Conservation (phyloP, 2,888 invertebrate species). For the Drosophila anomelani region DNA sequence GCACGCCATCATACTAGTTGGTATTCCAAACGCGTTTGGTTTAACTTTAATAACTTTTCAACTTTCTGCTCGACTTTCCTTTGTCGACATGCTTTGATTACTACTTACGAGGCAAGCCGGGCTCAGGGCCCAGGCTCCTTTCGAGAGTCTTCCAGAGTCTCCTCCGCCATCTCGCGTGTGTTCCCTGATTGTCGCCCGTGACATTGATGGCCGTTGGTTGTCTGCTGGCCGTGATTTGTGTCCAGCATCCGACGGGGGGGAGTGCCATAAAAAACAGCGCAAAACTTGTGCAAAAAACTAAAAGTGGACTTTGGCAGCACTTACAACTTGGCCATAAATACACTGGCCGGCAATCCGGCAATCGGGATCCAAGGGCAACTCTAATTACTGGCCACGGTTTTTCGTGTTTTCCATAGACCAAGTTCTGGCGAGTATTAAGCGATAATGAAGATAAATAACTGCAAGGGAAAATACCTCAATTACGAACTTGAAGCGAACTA, state of each 20-base stretch:
- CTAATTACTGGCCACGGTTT: conserved; percentile 20
- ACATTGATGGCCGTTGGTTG: conserved; percentile 64
- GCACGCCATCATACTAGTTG: conserved; percentile 44
- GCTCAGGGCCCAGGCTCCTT: too few species aligned
- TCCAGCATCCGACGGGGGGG: conserved; percentile 8
- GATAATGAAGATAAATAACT: conserved; percentile 79
- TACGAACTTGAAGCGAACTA: conserved; percentile 71
- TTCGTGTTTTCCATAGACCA: conserved; percentile 1
- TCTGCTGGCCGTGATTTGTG: conserved; percentile 65
- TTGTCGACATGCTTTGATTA: conserved; percentile 77
- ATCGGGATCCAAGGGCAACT: neutral
- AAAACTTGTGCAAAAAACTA: conserved; percentile 21
- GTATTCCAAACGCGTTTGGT: conserved; percentile 74
- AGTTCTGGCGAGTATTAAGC: conserved; percentile 68
- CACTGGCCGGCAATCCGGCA: conserved; percentile 6
- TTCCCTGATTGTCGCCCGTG: conserved; percentile 67
- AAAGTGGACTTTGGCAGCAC: conserved; percentile 44
- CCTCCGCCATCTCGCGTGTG: neutral
- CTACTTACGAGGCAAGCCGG: conserved; percentile 61
- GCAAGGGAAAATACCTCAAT: conserved; percentile 73
- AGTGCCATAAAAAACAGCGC: conserved; percentile 31
- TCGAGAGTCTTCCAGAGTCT: too few species aligned
- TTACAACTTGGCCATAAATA: conserved; percentile 37
- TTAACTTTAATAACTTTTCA: conserved; percentile 79
- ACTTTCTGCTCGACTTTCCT: conserved; percentile 60